Evolutionary conservation across 30 jellyfish, hydroid and myxozoan species (phyloP), one percentile per base, ranked within the genome.

Genomic region (Pelagia noctiluca): DNA sequence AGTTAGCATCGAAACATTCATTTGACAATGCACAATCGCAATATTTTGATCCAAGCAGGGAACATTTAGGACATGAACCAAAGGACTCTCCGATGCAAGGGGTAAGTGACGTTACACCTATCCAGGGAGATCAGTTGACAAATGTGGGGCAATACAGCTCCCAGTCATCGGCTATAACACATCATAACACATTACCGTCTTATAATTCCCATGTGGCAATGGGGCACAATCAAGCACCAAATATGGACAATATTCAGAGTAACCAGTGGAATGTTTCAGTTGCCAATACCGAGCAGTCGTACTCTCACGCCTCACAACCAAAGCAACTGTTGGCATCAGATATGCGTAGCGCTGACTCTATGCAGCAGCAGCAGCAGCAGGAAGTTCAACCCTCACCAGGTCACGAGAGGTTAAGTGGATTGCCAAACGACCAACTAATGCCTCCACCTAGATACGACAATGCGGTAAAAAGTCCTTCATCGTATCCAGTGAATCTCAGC

Each of bases 31-130:
- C 57, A 5, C 68, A 52, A 52, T 25, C 68, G 16, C 68, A 52
- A 19, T 52, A 52, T 19, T 52, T 52, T 19, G 68, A 52, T 52
- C 68, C 16, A 19, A 52, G 26, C 68, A 52, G 68, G 26, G 68
- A 52, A 4, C 68, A 52, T 52, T 30, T 3, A 30, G 30, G 21
- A 3, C 68, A 52, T 3, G 68, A 52, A 10, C 7, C 68, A 30
- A 25, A 52, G 68, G 21, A 52, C 26, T 52, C 68, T 8, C 26
- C 68, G 26, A 8, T 52, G 68, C 12, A 8, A 52, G 57, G 16
- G 8, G 57, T 42, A 42, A 19, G 68, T 19, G 21, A 30, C 68
- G 2, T 52, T 25, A n/a, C n/a, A n/a, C n/a, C n/a, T n/a, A n/a
- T n/a, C n/a, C 12, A 52, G 7, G 30, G 21, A 19, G 21, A 19